Evolutionary conservation across 1,140 invertebrate species (phyloP).

Genomic region (Lamellibrachia luymesi): DNA sequence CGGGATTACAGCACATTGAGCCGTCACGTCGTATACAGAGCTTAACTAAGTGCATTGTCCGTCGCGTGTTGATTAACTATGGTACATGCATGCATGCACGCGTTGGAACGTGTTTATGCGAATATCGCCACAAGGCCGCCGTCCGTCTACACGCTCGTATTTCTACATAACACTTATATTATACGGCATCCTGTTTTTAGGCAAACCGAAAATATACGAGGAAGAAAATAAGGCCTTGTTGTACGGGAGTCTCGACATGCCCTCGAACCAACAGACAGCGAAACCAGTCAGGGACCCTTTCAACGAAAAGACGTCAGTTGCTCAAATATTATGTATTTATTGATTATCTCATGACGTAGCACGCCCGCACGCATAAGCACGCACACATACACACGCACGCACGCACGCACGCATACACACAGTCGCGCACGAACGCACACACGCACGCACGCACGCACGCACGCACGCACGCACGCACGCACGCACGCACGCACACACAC

Average conservation of each 20-base stretch:
- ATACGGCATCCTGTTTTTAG: background rate
- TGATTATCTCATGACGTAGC: background rate
- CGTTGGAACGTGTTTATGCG: background rate
- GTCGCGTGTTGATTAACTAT: background rate
- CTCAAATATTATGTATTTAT: background rate
- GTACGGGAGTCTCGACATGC: constrained; percentile 1
- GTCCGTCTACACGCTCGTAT: background rate
- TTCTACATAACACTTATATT: background rate
- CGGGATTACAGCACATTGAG: background rate
- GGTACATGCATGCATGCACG: background rate
- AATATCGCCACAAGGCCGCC: background rate
- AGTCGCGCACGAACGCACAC: too few relatives aligned
- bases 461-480: background rate
- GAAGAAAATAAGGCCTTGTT: background rate
- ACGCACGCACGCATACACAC: background rate
- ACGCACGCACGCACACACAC: too few relatives aligned
- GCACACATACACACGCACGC: background rate
- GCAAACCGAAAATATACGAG: constrained; percentile 1
- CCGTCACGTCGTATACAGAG: background rate
- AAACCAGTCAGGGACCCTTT: constrained; percentile 18
- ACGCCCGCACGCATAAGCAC: too few relatives aligned
- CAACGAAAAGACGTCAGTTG: constrained; percentile 19
- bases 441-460: background rate
- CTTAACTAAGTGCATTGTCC: background rate
- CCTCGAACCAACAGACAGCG: background rate